Evolutionary conservation across 1,140 invertebrate species (phyloP), one percentile per base, ranked within the genome.

Genomic region (Dendrolimus punctatus): DNA sequence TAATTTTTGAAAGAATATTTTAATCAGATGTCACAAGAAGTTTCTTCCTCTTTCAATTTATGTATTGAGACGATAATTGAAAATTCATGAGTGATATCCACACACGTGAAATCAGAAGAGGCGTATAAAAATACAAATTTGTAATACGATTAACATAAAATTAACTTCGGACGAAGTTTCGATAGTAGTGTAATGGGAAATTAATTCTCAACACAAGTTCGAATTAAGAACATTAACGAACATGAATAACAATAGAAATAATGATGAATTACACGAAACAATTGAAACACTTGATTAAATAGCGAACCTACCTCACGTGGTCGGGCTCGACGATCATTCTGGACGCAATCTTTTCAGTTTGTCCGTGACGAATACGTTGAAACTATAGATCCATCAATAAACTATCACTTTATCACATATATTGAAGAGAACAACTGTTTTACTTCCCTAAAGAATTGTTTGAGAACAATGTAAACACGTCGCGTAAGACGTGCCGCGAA

Each of bases 321-420:
- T 84, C 83, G 51, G 77, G 70, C 62, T 86, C 83, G 71, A 86
- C 83, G 60, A 86, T 86, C 83, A 86, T 86, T 75, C 78, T 79
- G 66, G 80, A 80, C 68, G 73, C 56, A 80, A 82, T 83, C 45
- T 81, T 84, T 74, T 79, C 72, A 74, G 64, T 62, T 61, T 77
- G 66, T 66, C 70, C 66, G 60, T 68, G 65, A 72, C 68, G 59
- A 52, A 48, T 56, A 55, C 56, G 58, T 49, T 48, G 64, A 67
- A 68, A 67, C 55, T 61, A 60, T 64, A 58, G 65, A 83, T 83
- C 80, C 81, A 85, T 81, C 66, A 79, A 83, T 51, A 69, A 69
- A 63, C 76, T 49, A 67, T 66, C 80, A 81, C 78, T 68, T 62
- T 62, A 60, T 58, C 61, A 39, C 39, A 49, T n/a, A 8, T 23